Percentiles rank a stretch among this genome's conserved stretches.
Conservation (phyloP, 2,797 vertebrate genomes). For the Dermochelys coriacea region DNA sequence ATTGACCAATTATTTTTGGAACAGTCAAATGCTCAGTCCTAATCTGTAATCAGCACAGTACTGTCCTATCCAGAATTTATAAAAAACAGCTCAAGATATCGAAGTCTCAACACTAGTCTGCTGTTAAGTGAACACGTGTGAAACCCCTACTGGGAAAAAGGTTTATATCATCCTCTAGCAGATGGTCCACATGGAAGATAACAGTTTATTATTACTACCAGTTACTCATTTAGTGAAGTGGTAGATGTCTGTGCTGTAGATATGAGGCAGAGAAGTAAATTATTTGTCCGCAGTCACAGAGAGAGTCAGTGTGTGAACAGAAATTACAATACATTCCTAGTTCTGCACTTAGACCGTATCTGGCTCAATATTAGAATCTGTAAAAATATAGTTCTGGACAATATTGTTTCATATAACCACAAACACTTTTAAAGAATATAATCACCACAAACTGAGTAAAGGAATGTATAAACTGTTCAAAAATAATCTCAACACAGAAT, state of each 20-base stretch:
- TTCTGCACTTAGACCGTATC: not conserved
- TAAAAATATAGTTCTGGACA: not conserved
- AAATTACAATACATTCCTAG: not conserved
- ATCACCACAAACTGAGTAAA: not conserved
- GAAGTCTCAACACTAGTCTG: not conserved
- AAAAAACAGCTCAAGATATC: not conserved
- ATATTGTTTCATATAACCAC: not conserved
- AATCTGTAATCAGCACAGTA: not conserved
- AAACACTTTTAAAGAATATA: not conserved
- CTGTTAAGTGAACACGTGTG: not conserved
- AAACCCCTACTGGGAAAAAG: not conserved
- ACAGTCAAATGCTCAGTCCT: not conserved
- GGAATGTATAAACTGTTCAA: accelerated
- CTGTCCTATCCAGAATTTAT: not conserved
- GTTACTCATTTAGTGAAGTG: not conserved
- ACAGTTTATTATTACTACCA: not conserved
- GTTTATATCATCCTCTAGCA: not conserved
- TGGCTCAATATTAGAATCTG: not conserved
- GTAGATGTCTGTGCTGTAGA: not conserved
- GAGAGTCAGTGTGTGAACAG: not conserved
- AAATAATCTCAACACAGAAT: not conserved
- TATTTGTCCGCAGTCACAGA: not conserved
- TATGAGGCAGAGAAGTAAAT: not conserved
- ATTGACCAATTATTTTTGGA: not conserved
- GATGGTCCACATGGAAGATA: too few relatives aligned